Percentiles rank a stretch among this genome's conserved stretches.
Evolutionary conservation across 2,888 invertebrate species (phyloP).

Genomic region (Steinernema carpocapsae): DNA sequence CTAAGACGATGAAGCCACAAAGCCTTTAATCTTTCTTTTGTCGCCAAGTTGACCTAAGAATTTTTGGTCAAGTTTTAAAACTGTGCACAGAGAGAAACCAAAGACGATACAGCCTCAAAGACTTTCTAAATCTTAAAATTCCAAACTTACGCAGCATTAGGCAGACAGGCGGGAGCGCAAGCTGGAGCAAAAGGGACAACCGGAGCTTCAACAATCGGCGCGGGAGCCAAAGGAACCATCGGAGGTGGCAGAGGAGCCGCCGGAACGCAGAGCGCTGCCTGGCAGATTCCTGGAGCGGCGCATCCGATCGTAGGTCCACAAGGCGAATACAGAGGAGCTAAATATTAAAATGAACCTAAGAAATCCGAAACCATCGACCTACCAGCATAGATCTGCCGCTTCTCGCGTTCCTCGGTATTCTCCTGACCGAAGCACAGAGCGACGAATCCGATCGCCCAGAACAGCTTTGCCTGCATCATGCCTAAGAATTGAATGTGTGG

Average conservation of each 20-base stretch:
- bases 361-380: not conserved
- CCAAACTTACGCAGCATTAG: constrained; percentile 35
- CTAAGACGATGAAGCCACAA: no score
- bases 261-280: constrained; percentile 56
- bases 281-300: constrained; percentile 57
- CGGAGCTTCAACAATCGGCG: constrained; percentile 12
- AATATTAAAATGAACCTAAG: constrained; percentile 34
- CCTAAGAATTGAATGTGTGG: not conserved
- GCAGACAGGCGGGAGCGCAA: constrained; percentile 40
- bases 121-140: constrained; percentile 5
- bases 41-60: no score
- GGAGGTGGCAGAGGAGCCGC: constrained; percentile 42
- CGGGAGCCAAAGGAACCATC: constrained; percentile 37
- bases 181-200: constrained; percentile 41
- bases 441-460: constrained; percentile 12
- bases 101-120: no score
- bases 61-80: no score
- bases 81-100: constrained; percentile 30
- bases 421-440: constrained; percentile 24
- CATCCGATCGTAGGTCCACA: constrained; percentile 57
- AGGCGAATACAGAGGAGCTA: constrained; percentile 60
- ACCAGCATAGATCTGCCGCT: constrained; percentile 25
- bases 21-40: no score
- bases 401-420: not conserved
- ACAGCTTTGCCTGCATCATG: constrained; percentile 6